Conservation (phyloP, 2,113 vertebrate genomes). For the Hippotragus niger region DNA sequence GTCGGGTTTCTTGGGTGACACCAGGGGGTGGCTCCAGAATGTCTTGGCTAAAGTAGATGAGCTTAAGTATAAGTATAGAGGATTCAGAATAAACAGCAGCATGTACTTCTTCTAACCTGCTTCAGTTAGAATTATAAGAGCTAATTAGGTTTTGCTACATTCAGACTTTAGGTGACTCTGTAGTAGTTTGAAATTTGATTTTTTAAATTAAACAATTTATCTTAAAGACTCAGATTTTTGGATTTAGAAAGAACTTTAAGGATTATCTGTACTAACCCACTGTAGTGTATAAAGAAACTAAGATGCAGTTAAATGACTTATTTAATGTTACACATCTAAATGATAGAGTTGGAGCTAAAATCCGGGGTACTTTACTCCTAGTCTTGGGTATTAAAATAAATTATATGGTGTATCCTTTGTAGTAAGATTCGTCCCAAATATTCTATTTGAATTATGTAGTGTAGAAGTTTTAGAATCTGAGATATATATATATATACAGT, state of each 20-base stretch:
- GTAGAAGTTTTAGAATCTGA: constrained; percentile 1
- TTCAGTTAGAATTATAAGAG: constrained; percentile 21
- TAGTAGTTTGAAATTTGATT: constrained; percentile 33
- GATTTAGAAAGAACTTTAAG: background rate
- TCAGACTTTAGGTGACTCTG: constrained; percentile 17
- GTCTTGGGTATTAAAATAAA: background rate
- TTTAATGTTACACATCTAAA: constrained; percentile 4
- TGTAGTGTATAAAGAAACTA: background rate
- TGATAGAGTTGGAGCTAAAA: background rate
- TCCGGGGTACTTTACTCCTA: background rate
- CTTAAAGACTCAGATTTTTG: constrained; percentile 15
- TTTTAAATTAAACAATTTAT: constrained; percentile 33
- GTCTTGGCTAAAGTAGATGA: constrained; percentile 52
- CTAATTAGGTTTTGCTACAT: constrained; percentile 17
- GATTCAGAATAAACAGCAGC: constrained; percentile 43
- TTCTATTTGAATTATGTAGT: background rate
- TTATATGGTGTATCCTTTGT: background rate
- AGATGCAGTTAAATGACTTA: background rate
- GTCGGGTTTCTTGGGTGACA: constrained; percentile 43
- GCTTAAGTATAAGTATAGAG: constrained; percentile 53
- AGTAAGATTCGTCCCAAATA: background rate
- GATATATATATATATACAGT: background rate
- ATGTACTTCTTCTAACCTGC: constrained; percentile 17
- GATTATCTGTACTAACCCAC: constrained; percentile 1
- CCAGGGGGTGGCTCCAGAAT: background rate